These are phyloP conservation scores for Enteromius radiatus DNA, from an alignment of 2,797 vertebrate genomes.

Conservation along the genomic window DNA sequence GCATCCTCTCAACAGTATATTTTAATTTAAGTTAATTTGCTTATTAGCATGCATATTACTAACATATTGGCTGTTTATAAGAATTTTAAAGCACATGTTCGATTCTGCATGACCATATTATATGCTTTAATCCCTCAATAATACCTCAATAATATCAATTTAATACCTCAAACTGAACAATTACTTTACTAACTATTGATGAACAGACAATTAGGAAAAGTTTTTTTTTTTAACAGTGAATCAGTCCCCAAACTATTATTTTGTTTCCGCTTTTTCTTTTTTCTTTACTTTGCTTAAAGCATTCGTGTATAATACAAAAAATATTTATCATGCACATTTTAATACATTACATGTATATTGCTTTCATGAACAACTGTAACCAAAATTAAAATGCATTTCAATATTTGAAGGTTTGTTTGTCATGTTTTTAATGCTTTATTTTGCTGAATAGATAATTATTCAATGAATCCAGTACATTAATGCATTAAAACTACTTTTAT, in stretches of 20 bases:
- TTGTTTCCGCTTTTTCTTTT: background rate
- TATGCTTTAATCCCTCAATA: background rate
- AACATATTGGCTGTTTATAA: background rate
- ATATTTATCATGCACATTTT: background rate
- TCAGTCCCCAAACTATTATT: background rate
- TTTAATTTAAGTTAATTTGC: background rate
- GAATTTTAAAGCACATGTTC: background rate
- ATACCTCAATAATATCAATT: too few species aligned
- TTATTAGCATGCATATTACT: background rate
- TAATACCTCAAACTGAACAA: background rate
- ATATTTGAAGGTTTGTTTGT: background rate
- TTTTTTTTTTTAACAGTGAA: background rate
- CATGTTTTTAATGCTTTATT: background rate
- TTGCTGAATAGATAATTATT: background rate
- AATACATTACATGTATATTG: background rate
- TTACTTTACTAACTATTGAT: background rate
- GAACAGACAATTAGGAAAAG: background rate
- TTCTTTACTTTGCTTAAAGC: too few species aligned
- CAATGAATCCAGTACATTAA: background rate
- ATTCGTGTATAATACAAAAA: too few species aligned
- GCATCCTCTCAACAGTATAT: background rate
- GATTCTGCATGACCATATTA: background rate
- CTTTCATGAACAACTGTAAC: background rate
- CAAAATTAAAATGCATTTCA: background rate
- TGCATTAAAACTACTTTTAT: background rate